Evolutionary conservation across 1,140 invertebrate genomes (phyloP), one percentile per base, ranked within the genome.

Genomic region (Matsumurasca onukii): DNA sequence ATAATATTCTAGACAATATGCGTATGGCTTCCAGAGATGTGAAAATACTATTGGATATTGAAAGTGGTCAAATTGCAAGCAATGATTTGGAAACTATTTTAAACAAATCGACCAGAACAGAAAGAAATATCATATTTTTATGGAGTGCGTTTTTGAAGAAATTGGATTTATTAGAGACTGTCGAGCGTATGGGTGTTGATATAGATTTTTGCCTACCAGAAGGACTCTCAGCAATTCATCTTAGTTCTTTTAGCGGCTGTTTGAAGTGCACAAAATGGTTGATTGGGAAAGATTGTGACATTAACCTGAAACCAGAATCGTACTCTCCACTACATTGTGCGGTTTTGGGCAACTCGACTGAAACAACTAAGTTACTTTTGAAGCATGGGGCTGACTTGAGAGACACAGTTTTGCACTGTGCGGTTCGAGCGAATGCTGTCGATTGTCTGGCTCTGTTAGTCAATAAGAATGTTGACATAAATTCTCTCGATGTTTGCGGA

Each of bases 271-370:
- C 89, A 15, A 84, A 83, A 66, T 88, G 87, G 73, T 78, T 94
- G 3, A 84, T 93, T 39, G 78, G 82, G 25, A 82, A 86, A 70
- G 88, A 88, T 1, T 84, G 86, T 52, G 86, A 88, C 75, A 82
- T 91, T 2, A 88, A 90, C 79, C 62, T 68, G 30, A 70, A 70
- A 65, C 72, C 71, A 31, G 72, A 73, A 59, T 80, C 84, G 25
- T 89, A 88, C 74, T 88, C 88, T 0, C 90, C 91, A 0, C 82
- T 92, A 68, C 91, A 93, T 78, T 92, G 89, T 75, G 90, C 91
- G 3, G 91, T 91, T 29, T 90, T 92, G 75, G 90, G 90, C 0
- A 89, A 92, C 76, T 88, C 89, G 45, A 80, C 85, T 3, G 87
- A 89, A 75, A 88, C 89, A 9, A 86, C 88, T 62, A 86, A 87